phyloP scores from a whole-genome alignment of 1,140 invertebrate genomes.

The Pristionchus pacificus region DNA sequence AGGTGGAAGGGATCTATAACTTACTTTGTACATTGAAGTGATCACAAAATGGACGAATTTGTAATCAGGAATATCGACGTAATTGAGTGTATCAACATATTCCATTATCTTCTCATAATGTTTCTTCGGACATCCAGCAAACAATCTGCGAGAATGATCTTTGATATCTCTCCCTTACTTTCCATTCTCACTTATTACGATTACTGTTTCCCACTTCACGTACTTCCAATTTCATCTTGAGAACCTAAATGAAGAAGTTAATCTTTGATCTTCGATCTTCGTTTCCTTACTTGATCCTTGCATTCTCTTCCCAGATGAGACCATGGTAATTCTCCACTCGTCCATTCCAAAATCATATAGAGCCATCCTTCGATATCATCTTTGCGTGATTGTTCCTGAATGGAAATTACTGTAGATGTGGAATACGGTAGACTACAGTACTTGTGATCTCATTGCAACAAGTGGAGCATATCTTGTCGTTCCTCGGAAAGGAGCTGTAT shows the following conservation, averaged over 20 bases:
- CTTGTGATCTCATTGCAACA: slow-evolving; percentile 32
- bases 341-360: slow-evolving; percentile 27
- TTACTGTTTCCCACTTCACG: neutral
- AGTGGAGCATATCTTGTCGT: slow-evolving; percentile 41
- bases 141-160: neutral
- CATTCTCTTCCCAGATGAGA: neutral
- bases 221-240: neutral
- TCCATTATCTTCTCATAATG: slow-evolving; percentile 13
- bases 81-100: slow-evolving; percentile 17
- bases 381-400: slow-evolving; percentile 34
- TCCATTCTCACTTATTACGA: neutral
- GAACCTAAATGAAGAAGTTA: neutral
- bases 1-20: no score
- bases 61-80: slow-evolving; percentile 16
- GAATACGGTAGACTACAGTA: neutral
- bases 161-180: neutral
- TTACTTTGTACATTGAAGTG: neutral
- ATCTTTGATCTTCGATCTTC: slow-evolving; percentile 2
- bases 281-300: slow-evolving; percentile 1
- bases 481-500: slow-evolving; percentile 33
- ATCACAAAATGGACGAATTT: slow-evolving; percentile 6
- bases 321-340: slow-evolving; percentile 18
- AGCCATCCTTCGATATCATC: slow-evolving; percentile 43
- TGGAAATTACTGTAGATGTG: neutral
- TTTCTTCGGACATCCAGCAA: slow-evolving; percentile 6